Percentiles rank a stretch among this genome's conserved stretches.
Conservation (phyloP, 2,888 invertebrate species). For the Nycteola revayana region DNA sequence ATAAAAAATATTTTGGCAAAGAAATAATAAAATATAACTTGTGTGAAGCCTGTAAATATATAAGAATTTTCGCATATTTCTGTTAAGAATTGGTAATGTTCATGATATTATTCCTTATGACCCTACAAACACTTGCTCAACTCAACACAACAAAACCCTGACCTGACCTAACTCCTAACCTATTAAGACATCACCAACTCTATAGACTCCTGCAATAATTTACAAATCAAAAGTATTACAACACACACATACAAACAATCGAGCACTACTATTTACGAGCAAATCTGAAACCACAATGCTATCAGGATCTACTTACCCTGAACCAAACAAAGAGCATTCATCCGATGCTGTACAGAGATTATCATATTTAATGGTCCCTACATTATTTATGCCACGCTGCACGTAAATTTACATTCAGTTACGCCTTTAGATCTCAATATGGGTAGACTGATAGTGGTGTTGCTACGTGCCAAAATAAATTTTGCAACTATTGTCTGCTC, state of each 20-base stretch:
- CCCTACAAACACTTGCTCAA: no score
- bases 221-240: no score
- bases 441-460: conserved; percentile 50
- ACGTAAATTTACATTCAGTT: conserved; percentile 60
- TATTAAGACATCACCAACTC: no score
- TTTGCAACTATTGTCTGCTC: neutral
- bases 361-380: conserved; percentile 59
- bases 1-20: no score
- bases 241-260: conserved; percentile 26
- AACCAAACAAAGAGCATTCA: conserved; percentile 54
- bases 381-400: conserved; percentile 44
- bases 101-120: no score
- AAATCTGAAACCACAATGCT: conserved; percentile 38
- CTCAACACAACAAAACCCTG: no score
- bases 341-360: conserved; percentile 50
- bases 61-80: no score
- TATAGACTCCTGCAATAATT: no score
- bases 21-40: no score
- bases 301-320: conserved; percentile 38
- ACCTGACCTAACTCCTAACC: no score
- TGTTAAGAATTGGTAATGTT: no score
- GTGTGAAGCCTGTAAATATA: no score
- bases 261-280: conserved; percentile 30
- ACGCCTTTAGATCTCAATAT: conserved; percentile 68
- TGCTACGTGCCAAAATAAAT: conserved; percentile 22